phyloP scores from a whole-genome alignment of 2,888 invertebrate species.

The Drosophila anomelani region DNA sequence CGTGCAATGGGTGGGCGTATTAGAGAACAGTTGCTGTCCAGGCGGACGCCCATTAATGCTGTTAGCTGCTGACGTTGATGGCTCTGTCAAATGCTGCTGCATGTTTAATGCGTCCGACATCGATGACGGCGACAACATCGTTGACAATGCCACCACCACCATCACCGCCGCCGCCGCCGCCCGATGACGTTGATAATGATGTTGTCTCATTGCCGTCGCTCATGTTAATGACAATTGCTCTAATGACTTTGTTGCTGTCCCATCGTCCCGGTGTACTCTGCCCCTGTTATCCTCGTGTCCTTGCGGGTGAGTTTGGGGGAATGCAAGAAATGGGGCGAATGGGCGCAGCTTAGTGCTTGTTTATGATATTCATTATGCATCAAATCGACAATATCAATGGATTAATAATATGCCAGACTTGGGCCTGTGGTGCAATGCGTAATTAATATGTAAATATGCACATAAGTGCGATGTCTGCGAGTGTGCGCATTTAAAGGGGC shows the following conservation, averaged over 20 bases:
- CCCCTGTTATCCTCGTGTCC: conserved; percentile 4
- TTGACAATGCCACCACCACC: conserved; percentile 51
- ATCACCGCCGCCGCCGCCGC: conserved; percentile 33
- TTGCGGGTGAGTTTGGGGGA: not conserved
- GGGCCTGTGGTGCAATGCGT: conserved; percentile 63
- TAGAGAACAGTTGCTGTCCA: conserved; percentile 38
- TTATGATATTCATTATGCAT: conserved; percentile 77
- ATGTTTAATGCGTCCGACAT: conserved; percentile 75
- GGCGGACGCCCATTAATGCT: conserved; percentile 69
- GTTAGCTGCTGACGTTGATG: conserved; percentile 78
- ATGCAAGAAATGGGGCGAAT: not conserved
- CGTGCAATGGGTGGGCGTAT: conserved; percentile 1
- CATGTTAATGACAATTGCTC: conserved; percentile 77
- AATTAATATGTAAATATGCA: conserved; percentile 77
- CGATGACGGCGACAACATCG: conserved; percentile 60
- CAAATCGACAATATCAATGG: conserved; percentile 76
- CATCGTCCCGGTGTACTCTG: conserved; percentile 7
- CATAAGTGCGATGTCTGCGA: conserved; percentile 52
- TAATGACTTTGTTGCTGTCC: conserved; percentile 71
- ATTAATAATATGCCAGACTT: conserved; percentile 69
- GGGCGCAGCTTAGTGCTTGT: conserved; percentile 60
- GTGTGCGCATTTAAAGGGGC: conserved; percentile 18
- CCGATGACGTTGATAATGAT: conserved; percentile 71
- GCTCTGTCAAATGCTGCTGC: conserved; percentile 77
- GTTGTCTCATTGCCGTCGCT: conserved; percentile 75